These are phyloP conservation scores for Cataglyphis livida DNA, from an alignment of 2,888 invertebrate species.

Conservation along the genomic window DNA sequence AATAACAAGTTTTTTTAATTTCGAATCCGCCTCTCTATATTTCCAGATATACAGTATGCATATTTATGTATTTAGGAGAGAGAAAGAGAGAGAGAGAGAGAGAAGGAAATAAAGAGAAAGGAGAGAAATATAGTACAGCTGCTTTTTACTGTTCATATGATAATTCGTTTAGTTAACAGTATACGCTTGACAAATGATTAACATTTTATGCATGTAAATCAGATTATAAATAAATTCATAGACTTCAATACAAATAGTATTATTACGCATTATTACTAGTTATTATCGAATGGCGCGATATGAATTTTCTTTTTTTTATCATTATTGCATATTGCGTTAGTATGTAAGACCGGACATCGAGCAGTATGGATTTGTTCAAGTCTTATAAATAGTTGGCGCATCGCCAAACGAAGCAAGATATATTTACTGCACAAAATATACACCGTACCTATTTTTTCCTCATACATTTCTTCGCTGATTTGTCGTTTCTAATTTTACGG, in stretches of 20 bases:
- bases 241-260: constrained; percentile 31
- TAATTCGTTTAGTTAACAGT: constrained; percentile 6
- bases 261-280: constrained; percentile 22
- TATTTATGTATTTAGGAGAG: not conserved
- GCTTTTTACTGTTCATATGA: not conserved
- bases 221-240: constrained; percentile 41
- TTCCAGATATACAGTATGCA: not conserved
- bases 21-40: not conserved
- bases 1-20: constrained; percentile 23
- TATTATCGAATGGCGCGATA: constrained; percentile 16
- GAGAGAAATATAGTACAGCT: not conserved
- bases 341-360: not conserved
- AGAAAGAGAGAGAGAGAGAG: not conserved
- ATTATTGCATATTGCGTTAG: constrained; percentile 3
- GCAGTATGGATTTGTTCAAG: constrained; percentile 11
- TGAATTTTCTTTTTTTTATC: constrained; percentile 24
- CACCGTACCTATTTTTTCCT: constrained; percentile 5
- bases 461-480: not conserved
- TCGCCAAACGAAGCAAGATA: constrained; percentile 28
- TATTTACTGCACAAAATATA: constrained; percentile 17
- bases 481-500: constrained; percentile 8
- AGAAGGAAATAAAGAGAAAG: not conserved
- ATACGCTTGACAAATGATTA: not conserved
- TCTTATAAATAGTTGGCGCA: constrained; percentile 19
- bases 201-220: constrained; percentile 42